Base-by-base conservation (phyloP, 2,888 invertebrate genomes). In the Dorcus hopei region DNA sequence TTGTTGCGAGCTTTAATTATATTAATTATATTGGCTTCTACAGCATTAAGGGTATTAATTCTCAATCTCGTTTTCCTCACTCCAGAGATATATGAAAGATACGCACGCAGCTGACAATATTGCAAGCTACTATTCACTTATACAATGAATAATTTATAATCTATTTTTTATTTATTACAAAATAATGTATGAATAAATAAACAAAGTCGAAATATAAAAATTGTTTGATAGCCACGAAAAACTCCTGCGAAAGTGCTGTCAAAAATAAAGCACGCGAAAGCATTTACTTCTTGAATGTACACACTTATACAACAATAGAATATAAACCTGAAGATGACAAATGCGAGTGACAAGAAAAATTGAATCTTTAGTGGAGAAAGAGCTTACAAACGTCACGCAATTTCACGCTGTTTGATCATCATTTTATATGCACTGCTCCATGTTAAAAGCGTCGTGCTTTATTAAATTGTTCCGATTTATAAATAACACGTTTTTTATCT, bases 301-400 rank as follows among this genome's bases (percentile, higher is more conserved):
- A 55, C 55, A 33, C 60, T 60, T 56, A 55, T 58, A 49, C 54
- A 60, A 62, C 60, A 60, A 60, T 49, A 50, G 57, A 53, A 40
- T 33, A 51, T 52, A 57, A 62, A 62, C 56, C 58, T 60, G 58
- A 58, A 62, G 60, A 60, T 58, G 57, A 53, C 49, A 55, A 62
- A 56, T 57, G 56, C 52, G 51, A 26, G 54, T 60, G 60, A 60
- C 60, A 58, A 60, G 62, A 58, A 48, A 58, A 62, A 62, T 60
- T 60, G 60, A 62, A 55, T 58, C 57, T 58, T 62, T 60, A 57
- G 56, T 59, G 48, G 58, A 39, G 60, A 62, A 57, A 62, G 56
- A 59, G 54, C 58, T 55, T 57, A 56, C 60, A 58, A 54, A 55
- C 56, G 56, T 62, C 62, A 62, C 60, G 60, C 62, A 52, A 62